phyloP scores from a whole-genome alignment of 1,140 invertebrate species.

The Zaprionus inermis region DNA sequence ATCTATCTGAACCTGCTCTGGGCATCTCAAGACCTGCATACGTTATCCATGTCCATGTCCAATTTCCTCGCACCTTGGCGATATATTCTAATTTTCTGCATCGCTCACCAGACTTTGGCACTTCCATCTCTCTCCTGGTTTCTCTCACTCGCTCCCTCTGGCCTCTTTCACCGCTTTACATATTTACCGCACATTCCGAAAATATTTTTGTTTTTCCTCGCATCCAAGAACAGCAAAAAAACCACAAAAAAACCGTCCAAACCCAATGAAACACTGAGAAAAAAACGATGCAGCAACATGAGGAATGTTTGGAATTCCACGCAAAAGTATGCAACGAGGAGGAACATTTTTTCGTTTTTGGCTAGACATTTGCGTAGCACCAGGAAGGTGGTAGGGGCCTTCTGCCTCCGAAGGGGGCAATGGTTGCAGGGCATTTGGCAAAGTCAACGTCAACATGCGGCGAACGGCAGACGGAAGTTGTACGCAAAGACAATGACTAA shows the following conservation, averaged over 20 bases:
- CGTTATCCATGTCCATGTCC: constrained; percentile 35
- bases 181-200: constrained; percentile 54
- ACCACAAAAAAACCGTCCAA: constrained; percentile 22
- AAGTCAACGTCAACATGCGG: constrained; percentile 56
- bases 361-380: constrained; percentile 61
- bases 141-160: neutral
- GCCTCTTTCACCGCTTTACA: constrained; percentile 9
- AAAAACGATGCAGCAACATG: constrained; percentile 42
- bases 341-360: constrained; percentile 55
- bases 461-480: constrained; percentile 66
- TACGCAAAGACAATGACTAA: constrained; percentile 73
- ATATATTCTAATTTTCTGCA: constrained; percentile 57
- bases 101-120: constrained; percentile 11
- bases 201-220: constrained; percentile 61
- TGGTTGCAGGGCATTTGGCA: constrained; percentile 43
- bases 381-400: neutral
- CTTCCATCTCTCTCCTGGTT: neutral
- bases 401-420: neutral
- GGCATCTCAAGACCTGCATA: constrained; percentile 23
- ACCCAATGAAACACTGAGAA: constrained; percentile 14
- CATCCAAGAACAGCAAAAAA: constrained; percentile 21
- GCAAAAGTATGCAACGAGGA: constrained; percentile 60
- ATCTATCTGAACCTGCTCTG: neutral
- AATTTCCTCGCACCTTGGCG: constrained; percentile 37
- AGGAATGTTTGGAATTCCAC: constrained; percentile 66